A percentile compares a stretch with the other conserved stretches of the same genome.
Evolutionary conservation across 2,797 vertebrate species (phyloP).

Genomic region (Sylvia borin): DNA sequence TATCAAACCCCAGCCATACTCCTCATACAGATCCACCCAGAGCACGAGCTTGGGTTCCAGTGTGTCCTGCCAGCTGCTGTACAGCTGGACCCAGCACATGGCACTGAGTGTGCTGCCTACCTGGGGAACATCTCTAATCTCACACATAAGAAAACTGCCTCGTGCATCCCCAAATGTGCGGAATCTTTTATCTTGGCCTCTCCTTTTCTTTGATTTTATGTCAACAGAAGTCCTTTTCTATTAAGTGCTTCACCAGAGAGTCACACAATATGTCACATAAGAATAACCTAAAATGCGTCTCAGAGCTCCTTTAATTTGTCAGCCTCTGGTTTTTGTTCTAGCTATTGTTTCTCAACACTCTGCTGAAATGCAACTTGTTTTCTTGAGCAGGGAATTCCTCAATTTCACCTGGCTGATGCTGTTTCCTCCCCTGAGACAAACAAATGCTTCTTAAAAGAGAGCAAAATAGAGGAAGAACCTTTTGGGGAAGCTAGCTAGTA

Average conservation of each 20-base stretch:
- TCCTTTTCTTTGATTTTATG: neutral
- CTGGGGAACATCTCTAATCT: neutral
- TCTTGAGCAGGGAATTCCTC: slow-evolving; percentile 5
- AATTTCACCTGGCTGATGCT: neutral
- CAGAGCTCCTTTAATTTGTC: neutral
- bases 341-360: neutral
- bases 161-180: neutral
- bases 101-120: neutral
- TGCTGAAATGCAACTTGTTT: neutral
- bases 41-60: accelerated
- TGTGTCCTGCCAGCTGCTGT: neutral
- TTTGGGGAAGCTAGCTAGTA: neutral
- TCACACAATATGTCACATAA: neutral
- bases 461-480: neutral
- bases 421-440: neutral
- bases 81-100: accelerated
- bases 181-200: neutral
- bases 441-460: neutral
- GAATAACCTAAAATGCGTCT: neutral
- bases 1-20: neutral
- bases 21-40: neutral
- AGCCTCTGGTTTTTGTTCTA: neutral
- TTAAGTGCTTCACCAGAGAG: neutral
- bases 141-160: neutral
- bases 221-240: neutral